These are phyloP conservation scores for Cnemophilus loriae DNA, from an alignment of 2,113 vertebrate genomes.

Conservation along the genomic window DNA sequence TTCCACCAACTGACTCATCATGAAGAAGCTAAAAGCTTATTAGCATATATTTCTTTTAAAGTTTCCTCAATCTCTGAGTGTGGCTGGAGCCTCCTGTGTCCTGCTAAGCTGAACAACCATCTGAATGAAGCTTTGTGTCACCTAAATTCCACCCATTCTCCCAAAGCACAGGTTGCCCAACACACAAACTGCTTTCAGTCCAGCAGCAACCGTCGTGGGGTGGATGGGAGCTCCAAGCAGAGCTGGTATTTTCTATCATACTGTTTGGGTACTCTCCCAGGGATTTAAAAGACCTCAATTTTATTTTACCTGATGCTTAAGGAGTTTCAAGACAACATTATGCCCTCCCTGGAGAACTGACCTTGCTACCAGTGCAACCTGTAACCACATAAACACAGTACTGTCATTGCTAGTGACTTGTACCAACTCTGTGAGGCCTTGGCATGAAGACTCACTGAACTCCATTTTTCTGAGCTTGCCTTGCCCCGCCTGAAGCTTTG, in stretches of 20 bases:
- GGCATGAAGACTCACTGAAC: too few species aligned
- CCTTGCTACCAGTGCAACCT: not conserved
- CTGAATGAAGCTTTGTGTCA: not conserved
- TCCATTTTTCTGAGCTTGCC: not conserved
- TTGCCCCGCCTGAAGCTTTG: not conserved
- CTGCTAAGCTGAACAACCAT: not conserved
- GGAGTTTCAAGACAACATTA: not conserved
- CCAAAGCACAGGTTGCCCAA: not conserved
- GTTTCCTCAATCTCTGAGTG: not conserved
- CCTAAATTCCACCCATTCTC: not conserved
- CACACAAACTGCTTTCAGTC: not conserved
- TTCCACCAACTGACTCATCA: not conserved
- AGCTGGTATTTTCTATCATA: not conserved
- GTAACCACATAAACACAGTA: not conserved
- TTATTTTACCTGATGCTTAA: not conserved
- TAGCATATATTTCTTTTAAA: not conserved
- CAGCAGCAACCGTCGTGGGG: fast-evolving
- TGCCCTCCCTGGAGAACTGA: not conserved
- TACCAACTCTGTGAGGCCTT: not conserved
- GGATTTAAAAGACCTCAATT: not conserved
- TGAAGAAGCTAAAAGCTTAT: not conserved
- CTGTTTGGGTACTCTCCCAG: not conserved
- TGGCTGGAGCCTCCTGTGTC: not conserved
- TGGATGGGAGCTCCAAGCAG: not conserved
- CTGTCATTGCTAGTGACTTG: not conserved